A percentile compares a stretch with the other conserved stretches of the same genome.
These are phyloP conservation scores for Acropternis orthonyx DNA, from an alignment of 2,797 vertebrate genomes.

Conservation along the genomic window DNA sequence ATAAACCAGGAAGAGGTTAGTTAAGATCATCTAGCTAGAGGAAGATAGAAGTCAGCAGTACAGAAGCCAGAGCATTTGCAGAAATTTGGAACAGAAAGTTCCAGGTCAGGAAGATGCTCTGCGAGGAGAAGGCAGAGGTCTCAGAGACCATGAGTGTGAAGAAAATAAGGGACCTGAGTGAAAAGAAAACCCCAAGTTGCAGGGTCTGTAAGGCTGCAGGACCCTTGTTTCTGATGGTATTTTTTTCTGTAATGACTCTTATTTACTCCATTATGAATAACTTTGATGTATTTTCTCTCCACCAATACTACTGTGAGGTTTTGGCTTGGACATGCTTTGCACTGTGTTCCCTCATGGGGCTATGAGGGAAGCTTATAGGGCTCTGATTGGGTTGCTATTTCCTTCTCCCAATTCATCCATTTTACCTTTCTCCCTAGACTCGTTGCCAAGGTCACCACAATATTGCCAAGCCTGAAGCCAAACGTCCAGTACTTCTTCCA, in stretches of 20 bases:
- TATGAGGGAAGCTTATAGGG: neutral
- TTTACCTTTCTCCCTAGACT: neutral
- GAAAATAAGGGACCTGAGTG: rapidly evolving
- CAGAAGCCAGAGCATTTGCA: neutral
- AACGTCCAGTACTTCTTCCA: neutral
- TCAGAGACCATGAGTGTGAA: neutral
- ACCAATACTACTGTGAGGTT: neutral
- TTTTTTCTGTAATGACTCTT: neutral
- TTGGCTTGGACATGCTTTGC: neutral
- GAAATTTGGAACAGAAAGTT: neutral
- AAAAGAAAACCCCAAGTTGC: neutral
- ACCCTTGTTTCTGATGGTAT: neutral
- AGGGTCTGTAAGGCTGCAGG: neutral
- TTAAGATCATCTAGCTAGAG: neutral
- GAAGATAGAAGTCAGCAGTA: neutral
- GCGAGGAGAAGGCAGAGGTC: neutral
- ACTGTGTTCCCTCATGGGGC: rapidly evolving
- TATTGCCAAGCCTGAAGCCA: neutral
- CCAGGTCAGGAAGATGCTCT: neutral
- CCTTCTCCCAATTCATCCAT: neutral
- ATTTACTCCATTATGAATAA: neutral
- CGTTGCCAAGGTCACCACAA: neutral
- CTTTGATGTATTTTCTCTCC: neutral
- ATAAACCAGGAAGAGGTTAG: neutral
- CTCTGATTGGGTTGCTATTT: neutral